Conservation (phyloP, 2,888 invertebrate species). For the Poecilus cupreus region DNA sequence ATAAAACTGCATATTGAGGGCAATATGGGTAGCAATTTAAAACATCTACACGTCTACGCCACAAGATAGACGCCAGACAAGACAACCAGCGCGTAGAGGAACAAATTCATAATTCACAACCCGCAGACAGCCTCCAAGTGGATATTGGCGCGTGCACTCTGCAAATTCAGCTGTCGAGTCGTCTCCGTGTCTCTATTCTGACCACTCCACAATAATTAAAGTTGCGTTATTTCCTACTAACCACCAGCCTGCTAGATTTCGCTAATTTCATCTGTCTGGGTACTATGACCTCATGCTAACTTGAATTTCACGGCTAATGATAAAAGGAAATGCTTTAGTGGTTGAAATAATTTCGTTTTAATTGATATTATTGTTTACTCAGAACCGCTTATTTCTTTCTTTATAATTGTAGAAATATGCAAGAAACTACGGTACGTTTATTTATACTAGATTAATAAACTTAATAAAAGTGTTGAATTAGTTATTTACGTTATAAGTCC, state of each 20-base stretch:
- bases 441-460: too few species aligned
- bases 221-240: constrained; percentile 45
- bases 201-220: constrained; percentile 32
- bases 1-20: constrained; percentile 29
- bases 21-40: constrained; percentile 39
- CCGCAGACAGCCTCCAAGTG: constrained; percentile 46
- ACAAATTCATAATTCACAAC: neutral
- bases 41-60: constrained; percentile 32
- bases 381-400: neutral
- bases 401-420: too few species aligned
- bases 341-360: neutral
- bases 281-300: constrained; percentile 46
- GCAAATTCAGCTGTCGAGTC: constrained; percentile 27
- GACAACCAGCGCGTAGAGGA: neutral
- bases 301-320: constrained; percentile 36
- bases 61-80: neutral
- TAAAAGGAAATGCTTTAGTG: constrained; percentile 23
- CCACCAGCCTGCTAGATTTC: constrained; percentile 40
- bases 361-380: neutral
- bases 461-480: too few species aligned
- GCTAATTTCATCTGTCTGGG: constrained; percentile 38
- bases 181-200: neutral
- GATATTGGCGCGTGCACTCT: constrained; percentile 33
- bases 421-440: too few species aligned
- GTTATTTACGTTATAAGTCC: too few species aligned